These are phyloP conservation scores for Yponomeuta evonymella DNA, from an alignment of 2,888 invertebrate genomes.

Conservation along the genomic window DNA sequence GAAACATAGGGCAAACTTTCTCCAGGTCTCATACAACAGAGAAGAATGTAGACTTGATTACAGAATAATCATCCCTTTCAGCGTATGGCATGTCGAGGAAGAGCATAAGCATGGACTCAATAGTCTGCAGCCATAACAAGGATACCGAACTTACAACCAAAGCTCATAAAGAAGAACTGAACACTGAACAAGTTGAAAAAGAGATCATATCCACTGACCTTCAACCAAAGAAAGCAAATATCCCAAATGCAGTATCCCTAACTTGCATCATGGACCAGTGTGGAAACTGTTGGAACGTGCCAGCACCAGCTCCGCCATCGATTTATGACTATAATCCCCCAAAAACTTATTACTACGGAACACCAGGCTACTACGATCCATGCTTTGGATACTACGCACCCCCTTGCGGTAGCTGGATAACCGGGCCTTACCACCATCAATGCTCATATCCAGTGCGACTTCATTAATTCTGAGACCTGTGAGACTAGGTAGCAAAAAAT, in stretches of 20 bases:
- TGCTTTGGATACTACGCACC: neutral
- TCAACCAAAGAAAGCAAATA: neutral
- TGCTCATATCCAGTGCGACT: neutral
- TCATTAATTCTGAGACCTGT: neutral
- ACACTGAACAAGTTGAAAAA: neutral
- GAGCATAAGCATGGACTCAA: neutral
- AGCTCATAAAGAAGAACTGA: neutral
- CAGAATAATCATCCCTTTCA: neutral
- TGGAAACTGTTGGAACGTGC: neutral
- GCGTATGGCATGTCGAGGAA: neutral
- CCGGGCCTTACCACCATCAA: neutral
- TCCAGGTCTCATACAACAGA: neutral
- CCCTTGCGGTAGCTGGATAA: neutral
- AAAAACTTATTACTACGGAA: neutral
- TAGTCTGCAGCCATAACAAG: neutral
- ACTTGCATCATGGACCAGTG: neutral
- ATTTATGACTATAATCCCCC: neutral
- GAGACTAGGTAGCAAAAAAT: neutral
- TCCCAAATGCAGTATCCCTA: neutral
- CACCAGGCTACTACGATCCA: neutral
- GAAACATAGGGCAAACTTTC: neutral
- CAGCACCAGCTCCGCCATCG: neutral
- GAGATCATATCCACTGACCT: neutral
- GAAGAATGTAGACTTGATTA: neutral
- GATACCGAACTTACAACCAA: neutral